A percentile compares a stretch with the other conserved stretches of the same genome.
These are phyloP conservation scores for Cyrtorhinus lividipennis DNA, from an alignment of 1,140 invertebrate genomes.

Conservation along the genomic window DNA sequence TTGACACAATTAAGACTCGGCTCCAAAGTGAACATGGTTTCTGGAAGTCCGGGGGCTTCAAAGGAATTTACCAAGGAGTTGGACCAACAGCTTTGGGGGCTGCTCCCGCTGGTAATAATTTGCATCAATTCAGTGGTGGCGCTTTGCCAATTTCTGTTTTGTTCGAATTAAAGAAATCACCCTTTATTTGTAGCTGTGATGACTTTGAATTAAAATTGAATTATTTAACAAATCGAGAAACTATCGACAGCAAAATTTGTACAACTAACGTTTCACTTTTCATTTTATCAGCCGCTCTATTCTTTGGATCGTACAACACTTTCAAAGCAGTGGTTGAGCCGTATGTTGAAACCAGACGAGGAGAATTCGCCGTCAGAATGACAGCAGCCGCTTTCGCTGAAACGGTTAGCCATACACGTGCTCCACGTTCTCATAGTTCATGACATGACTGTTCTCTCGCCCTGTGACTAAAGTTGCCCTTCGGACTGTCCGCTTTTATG, in stretches of 20 bases:
- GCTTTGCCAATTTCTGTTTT: no score
- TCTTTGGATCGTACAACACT: slow-evolving; percentile 84
- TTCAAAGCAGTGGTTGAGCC: slow-evolving; percentile 46
- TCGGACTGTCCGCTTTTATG: slow-evolving; percentile 2
- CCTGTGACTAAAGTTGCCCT: no score
- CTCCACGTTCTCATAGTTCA: no score
- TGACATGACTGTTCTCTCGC: no score
- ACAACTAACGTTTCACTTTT: background rate
- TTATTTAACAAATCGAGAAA: no score
- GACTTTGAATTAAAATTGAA: no score
- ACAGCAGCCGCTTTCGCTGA: slow-evolving; percentile 65
- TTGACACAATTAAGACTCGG: slow-evolving; percentile 91
- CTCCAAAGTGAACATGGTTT: slow-evolving; percentile 83
- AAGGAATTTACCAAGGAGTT: slow-evolving; percentile 74
- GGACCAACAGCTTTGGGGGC: slow-evolving; percentile 69
- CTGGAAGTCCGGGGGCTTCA: slow-evolving; percentile 72
- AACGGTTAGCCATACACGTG: no score
- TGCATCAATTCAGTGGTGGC: no score
- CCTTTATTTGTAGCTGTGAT: no score
- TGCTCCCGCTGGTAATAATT: slow-evolving; percentile 52
- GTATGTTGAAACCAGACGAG: slow-evolving; percentile 35
- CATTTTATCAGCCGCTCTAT: slow-evolving; percentile 60
- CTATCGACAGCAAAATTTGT: no score
- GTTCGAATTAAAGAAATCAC: no score
- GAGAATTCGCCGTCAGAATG: slow-evolving; percentile 60